These are phyloP conservation scores for Lamellibrachia satsuma DNA, from an alignment of 2,888 invertebrate genomes.

Conservation along the genomic window DNA sequence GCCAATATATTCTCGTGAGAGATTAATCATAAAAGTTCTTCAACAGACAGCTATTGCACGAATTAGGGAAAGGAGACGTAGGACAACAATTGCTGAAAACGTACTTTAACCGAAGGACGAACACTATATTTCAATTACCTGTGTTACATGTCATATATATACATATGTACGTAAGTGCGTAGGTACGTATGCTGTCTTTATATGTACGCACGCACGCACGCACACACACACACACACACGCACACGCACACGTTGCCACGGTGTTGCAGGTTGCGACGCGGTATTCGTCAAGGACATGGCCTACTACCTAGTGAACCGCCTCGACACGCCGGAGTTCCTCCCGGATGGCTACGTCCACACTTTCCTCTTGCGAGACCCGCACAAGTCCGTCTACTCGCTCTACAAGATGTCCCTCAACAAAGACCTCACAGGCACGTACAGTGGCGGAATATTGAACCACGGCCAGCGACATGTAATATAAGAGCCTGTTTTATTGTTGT, in stretches of 20 bases:
- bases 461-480: neutral
- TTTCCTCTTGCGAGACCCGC: constrained; percentile 48
- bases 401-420: constrained; percentile 50
- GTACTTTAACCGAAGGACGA: neutral
- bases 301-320: constrained; percentile 44
- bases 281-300: constrained; percentile 53
- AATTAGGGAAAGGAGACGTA: neutral
- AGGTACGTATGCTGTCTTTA: neutral
- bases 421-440: constrained; percentile 45
- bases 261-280: constrained; percentile 35
- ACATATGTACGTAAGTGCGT: neutral
- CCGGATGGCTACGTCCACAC: constrained; percentile 47
- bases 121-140: neutral
- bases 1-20: neutral
- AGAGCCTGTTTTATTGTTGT: no score
- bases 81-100: neutral
- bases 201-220: no score
- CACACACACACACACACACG: no score
- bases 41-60: neutral
- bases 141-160: neutral
- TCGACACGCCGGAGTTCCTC: constrained; percentile 39
- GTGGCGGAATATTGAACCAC: neutral
- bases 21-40: neutral
- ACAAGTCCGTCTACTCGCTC: constrained; percentile 48
- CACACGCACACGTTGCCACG: no score